Conservation (phyloP, 2,113 vertebrate genomes). For the Melanostigma gelatinosum region DNA sequence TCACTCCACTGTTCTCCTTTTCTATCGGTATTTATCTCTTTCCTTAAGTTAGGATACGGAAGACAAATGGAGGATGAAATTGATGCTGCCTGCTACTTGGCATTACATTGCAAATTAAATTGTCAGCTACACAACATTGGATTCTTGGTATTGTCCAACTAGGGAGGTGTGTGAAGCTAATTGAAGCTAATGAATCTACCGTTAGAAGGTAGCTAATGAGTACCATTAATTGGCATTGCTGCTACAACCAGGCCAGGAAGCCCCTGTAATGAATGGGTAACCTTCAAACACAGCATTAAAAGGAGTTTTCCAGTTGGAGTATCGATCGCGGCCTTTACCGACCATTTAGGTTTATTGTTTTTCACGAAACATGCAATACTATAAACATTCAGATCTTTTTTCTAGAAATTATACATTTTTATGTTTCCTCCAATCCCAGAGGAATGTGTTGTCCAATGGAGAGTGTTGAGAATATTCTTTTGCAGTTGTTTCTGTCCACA, state of each 20-base stretch:
- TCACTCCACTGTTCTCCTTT: constrained; percentile 63
- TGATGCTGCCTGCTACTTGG: constrained; percentile 40
- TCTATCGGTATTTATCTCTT: constrained; percentile 62
- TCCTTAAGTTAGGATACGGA: constrained; percentile 52
- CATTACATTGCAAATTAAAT: constrained; percentile 48
- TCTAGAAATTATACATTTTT: neutral
- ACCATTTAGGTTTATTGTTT: neutral
- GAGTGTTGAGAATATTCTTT: neutral
- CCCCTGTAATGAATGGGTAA: neutral
- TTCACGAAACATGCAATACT: neutral
- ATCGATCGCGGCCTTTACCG: constrained; percentile 4
- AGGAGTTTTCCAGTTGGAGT: neutral
- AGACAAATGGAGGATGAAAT: constrained; percentile 62
- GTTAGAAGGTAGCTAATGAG: constrained; percentile 3
- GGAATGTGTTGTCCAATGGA: neutral
- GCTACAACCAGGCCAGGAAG: neutral
- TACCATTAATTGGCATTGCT: neutral
- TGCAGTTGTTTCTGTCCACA: neutral
- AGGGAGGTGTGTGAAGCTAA: constrained; percentile 3
- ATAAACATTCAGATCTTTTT: neutral
- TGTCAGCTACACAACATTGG: constrained; percentile 24
- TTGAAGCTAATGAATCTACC: constrained; percentile 20
- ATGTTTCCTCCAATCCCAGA: neutral
- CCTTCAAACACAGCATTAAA: neutral
- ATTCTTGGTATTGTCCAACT: constrained; percentile 23